Evolutionary conservation across 1,140 invertebrate genomes (phyloP).

Genomic region (Oscheius sp.): DNA sequence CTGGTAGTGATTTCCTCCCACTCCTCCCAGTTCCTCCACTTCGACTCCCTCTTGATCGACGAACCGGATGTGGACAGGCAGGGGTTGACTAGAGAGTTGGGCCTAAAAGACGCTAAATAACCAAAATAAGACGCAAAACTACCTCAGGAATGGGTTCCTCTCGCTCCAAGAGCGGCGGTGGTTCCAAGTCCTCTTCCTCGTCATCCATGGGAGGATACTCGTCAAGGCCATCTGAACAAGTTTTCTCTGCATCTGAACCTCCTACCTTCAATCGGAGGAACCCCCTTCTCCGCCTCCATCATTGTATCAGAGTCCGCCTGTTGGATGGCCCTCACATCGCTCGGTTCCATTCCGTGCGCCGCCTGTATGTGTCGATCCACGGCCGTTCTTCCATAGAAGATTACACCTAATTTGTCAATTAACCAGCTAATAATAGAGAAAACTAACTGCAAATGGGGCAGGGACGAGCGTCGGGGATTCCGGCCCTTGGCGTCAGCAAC

Average conservation of each 20-base stretch:
- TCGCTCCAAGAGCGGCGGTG: conserved; percentile 11
- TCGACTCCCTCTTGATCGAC: too few species aligned
- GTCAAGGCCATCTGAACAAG: too few species aligned
- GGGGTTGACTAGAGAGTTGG: too few species aligned
- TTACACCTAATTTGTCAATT: conserved; percentile 7
- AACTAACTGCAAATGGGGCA: conserved; percentile 21
- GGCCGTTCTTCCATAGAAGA: conserved; percentile 24
- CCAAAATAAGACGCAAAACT: too few species aligned
- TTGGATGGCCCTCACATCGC: conserved; percentile 13
- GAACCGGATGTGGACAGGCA: too few species aligned
- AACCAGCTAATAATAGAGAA: not conserved
- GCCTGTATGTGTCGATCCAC: conserved; percentile 27
- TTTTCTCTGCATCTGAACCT: too few species aligned
- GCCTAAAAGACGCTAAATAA: too few species aligned
- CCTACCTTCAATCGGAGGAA: not conserved
- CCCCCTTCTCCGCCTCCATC: not conserved
- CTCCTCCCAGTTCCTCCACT: too few species aligned
- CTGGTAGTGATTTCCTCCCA: too few species aligned
- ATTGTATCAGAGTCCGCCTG: conserved; percentile 3
- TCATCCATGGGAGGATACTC: too few species aligned
- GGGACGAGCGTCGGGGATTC: too few species aligned
- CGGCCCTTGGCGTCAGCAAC: not conserved
- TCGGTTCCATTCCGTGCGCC: conserved; percentile 13
- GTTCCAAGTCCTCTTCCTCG: conserved; percentile 20
- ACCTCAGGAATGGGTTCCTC: conserved; percentile 14